Evolutionary conservation across 1,140 invertebrate species (phyloP).

Genomic region (Meloidogyne hapla): DNA sequence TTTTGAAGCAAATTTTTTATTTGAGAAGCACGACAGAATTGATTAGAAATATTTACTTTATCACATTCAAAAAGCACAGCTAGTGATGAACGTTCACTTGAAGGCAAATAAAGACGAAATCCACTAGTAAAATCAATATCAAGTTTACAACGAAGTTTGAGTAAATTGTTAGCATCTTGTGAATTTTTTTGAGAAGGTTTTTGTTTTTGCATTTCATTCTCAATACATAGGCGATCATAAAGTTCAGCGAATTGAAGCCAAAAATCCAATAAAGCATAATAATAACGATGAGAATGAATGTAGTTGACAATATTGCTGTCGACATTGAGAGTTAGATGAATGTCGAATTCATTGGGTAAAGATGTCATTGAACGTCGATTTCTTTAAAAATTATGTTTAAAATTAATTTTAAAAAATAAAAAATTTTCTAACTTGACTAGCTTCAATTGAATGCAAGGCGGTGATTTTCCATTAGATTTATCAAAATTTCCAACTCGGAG

Average conservation of each 20-base stretch:
- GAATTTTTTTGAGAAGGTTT: too few species aligned
- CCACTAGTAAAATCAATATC: too few species aligned
- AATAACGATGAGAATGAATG: slow-evolving; percentile 89
- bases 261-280: slow-evolving; percentile 80
- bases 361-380: neutral
- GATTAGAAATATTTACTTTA: too few species aligned
- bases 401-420: neutral
- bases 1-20: too few species aligned
- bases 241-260: slow-evolving; percentile 81
- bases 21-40: too few species aligned
- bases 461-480: neutral
- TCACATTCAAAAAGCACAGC: too few species aligned
- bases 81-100: too few species aligned
- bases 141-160: too few species aligned
- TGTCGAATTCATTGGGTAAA: slow-evolving; percentile 32
- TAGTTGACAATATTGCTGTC: slow-evolving; percentile 69
- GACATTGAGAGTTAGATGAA: neutral
- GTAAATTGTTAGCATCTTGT: too few species aligned
- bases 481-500: slow-evolving; percentile 18
- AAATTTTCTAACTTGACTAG: slow-evolving; percentile 19
- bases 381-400: neutral
- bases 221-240: slow-evolving; percentile 72
- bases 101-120: too few species aligned
- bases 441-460: neutral
- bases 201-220: slow-evolving; percentile 20